Conservation (phyloP, 1,140 invertebrate species). For the Anoplolepis gracilipes region DNA sequence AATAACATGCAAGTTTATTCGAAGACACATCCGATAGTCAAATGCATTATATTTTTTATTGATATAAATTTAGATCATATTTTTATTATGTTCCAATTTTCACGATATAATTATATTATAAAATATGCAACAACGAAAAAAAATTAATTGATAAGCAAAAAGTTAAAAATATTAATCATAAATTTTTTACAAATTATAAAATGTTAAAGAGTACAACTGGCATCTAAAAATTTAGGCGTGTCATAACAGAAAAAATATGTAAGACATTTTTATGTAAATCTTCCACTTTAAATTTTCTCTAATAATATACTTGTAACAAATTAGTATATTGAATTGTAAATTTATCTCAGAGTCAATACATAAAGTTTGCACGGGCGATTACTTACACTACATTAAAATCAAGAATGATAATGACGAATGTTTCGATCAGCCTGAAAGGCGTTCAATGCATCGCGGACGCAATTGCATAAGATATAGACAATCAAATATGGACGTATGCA, state of each 20-base stretch:
- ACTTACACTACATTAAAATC: conserved; percentile 26
- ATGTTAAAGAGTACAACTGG: background rate
- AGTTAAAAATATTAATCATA: background rate
- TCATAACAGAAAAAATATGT: background rate
- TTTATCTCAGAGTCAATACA: conserved; percentile 11
- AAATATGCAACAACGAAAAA: background rate
- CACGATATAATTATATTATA: background rate
- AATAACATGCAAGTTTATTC: background rate
- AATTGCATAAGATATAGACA: conserved; percentile 41
- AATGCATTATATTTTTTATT: background rate
- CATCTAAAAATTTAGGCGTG: background rate
- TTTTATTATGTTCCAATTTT: background rate
- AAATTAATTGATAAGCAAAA: conserved; percentile 5
- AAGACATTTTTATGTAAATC: background rate
- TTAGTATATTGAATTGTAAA: background rate
- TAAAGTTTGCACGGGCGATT: background rate
- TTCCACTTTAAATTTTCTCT: background rate
- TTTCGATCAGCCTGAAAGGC: background rate
- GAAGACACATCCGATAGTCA: background rate
- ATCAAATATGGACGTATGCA: conserved; percentile 28
- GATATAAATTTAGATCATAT: background rate
- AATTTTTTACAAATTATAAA: background rate
- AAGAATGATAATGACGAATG: background rate
- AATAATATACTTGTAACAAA: background rate
- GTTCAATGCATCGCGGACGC: conserved; percentile 10